Evolutionary conservation across 2,797 vertebrate genomes (phyloP).

Genomic region (Craterocephalus amniculus): DNA sequence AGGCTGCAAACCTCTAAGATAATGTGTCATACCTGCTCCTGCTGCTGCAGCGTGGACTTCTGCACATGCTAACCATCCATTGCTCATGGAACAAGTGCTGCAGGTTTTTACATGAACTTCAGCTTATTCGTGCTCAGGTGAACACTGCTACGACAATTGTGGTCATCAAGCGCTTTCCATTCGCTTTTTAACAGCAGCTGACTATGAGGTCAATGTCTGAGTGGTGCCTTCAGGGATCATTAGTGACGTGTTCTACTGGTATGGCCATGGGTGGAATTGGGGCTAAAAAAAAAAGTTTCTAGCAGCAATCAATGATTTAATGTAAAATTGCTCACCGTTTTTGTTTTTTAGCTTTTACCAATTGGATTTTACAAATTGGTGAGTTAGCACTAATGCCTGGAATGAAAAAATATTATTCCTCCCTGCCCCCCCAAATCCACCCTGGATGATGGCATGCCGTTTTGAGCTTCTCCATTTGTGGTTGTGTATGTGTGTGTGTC

Average conservation of each 20-base stretch:
- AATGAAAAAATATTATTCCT: constrained; percentile 21
- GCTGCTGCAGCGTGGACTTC: constrained; percentile 7
- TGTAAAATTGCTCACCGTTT: constrained; percentile 12
- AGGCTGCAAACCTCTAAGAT: background rate
- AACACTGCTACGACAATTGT: constrained; percentile 35
- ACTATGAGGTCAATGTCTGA: constrained; percentile 51
- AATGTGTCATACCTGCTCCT: constrained; percentile 14
- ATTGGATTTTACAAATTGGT: constrained; percentile 65
- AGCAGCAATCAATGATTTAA: background rate
- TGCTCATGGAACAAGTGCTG: constrained; percentile 16
- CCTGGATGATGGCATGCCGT: constrained; percentile 69
- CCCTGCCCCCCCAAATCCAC: constrained; percentile 65
- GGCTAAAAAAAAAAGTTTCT: constrained; percentile 38
- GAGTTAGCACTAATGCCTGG: constrained; percentile 40
- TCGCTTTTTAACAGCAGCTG: constrained; percentile 50
- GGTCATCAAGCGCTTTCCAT: constrained; percentile 70
- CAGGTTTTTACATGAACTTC: constrained; percentile 6
- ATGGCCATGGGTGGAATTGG: constrained; percentile 67
- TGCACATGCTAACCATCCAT: constrained; percentile 6
- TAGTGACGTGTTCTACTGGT: constrained; percentile 57
- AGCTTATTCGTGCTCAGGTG: constrained; percentile 2
- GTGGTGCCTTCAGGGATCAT: constrained; percentile 48
- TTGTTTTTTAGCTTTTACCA: constrained; percentile 53
- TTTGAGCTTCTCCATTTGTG: constrained; percentile 80
- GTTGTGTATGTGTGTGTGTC: constrained; percentile 75